Base-by-base conservation (phyloP, 2,888 invertebrate genomes). In the Sialis fuliginosa region DNA sequence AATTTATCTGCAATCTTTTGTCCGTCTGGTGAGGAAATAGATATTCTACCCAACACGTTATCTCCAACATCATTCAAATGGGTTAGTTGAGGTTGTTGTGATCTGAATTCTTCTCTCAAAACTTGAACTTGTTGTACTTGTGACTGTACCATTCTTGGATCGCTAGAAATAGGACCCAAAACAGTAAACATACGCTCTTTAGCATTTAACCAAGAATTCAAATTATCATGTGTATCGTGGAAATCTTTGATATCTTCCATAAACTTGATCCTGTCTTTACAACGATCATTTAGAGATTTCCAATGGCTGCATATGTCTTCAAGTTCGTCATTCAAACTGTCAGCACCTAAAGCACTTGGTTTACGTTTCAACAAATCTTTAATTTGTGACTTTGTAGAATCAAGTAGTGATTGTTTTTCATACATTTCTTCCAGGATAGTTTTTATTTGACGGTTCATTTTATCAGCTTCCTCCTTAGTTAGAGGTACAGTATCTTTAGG, bases 131-230 rank as follows among this genome's bases (percentile, higher is more conserved):
- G 92, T 60, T 93, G 91, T 12, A 93, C 87, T 72, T 96, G 96
- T 35, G 89, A 91, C 60, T 90, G 87, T 3, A 95, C 90, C 83
- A 95, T 88, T 47, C 92, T 74, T 1, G 93, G 90, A 65, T 97
- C 96, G 0, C 92, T 88, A 0, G 93, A 92, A 57, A 97, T 92
- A 1, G 95, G 95, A 12, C 96, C 96, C 0, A 97, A 70, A 0
- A 93, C 95, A 0, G 86, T 81, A 65, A 97, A 72, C 93, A 97
- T 95, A 55, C 90, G 82, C 58, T 95, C 93, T 66, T 97, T 97
- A 53, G 90, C 85, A 32, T 75, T 75, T 41, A 96, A 70, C 95
- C 96, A 97, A 48, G 80, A 79, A 6, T 79, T 75, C 48, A 96
- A 70, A 53, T 79, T 83, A 59, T 83, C 85, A 60, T 89, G 82